phyloP scores from a whole-genome alignment of 2,888 invertebrate genomes.

The Dryadula phaetusa region DNA sequence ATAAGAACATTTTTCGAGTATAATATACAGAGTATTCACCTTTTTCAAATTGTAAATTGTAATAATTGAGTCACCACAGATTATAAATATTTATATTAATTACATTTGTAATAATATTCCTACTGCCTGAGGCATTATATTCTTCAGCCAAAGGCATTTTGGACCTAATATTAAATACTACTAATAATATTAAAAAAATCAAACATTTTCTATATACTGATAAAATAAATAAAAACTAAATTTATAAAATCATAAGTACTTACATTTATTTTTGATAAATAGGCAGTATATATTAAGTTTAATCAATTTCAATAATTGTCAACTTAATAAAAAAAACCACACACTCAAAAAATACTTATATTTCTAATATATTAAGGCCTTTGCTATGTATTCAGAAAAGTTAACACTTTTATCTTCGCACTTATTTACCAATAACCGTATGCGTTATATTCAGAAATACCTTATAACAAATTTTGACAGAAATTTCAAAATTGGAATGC shows the following conservation, averaged over 20 bases:
- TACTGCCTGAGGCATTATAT: background rate
- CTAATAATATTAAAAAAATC: background rate
- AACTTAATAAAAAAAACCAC: background rate
- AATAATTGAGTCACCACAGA: constrained; percentile 3
- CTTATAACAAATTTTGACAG: background rate
- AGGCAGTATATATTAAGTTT: constrained; percentile 14
- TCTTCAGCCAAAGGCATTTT: constrained; percentile 1
- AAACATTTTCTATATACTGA: background rate
- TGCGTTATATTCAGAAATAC: background rate
- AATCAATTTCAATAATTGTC: background rate
- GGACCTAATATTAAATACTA: background rate
- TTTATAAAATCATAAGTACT: constrained; percentile 7
- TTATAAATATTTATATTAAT: background rate
- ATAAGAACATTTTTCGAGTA: background rate
- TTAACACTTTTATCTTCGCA: background rate
- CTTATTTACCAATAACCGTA: background rate
- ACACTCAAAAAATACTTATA: background rate
- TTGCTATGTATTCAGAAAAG: background rate
- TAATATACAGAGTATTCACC: background rate
- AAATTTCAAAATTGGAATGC: too few species aligned
- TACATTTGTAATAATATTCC: background rate
- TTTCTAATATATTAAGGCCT: constrained; percentile 6
- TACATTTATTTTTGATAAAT: constrained; percentile 1
- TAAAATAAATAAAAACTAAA: background rate
- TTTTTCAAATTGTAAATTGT: background rate